Evolutionary conservation across 1,140 invertebrate species (phyloP).

Genomic region (Halesus radiatus): DNA sequence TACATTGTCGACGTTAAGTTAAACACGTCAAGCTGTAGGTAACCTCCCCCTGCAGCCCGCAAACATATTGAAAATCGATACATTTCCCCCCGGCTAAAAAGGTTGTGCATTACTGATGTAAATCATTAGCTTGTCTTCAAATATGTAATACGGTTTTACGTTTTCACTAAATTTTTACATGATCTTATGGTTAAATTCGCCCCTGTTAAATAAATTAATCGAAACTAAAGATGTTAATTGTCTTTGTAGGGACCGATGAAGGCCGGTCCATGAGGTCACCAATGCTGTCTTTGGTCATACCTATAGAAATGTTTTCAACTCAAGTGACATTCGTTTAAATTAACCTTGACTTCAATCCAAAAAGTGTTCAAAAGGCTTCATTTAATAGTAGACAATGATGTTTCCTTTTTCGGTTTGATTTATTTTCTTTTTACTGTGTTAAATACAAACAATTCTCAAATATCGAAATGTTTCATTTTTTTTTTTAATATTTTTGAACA

Average conservation of each 20-base stretch:
- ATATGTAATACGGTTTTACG: no score
- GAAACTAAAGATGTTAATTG: constrained; percentile 21
- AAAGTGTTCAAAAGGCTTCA: constrained; percentile 1
- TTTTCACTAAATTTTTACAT: no score
- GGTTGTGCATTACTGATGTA: no score
- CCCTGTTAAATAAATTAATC: background rate
- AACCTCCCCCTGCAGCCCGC: no score
- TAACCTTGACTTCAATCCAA: constrained; percentile 28
- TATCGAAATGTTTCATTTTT: background rate
- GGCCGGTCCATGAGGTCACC: background rate
- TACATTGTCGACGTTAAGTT: no score
- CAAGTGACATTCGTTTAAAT: constrained; percentile 16
- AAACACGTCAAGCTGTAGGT: no score
- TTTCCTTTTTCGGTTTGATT: background rate
- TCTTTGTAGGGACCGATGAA: background rate
- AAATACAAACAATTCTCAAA: background rate
- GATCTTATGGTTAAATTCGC: no score
- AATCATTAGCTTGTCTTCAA: no score
- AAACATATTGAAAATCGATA: no score
- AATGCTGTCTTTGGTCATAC: background rate
- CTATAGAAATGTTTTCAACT: constrained; percentile 3
- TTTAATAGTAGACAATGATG: background rate
- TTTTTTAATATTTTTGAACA: background rate
- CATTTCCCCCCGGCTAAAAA: no score
- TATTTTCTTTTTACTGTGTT: background rate